Evolutionary conservation across 2,888 invertebrate species (phyloP).

Genomic region (Lumbricus terrestris): DNA sequence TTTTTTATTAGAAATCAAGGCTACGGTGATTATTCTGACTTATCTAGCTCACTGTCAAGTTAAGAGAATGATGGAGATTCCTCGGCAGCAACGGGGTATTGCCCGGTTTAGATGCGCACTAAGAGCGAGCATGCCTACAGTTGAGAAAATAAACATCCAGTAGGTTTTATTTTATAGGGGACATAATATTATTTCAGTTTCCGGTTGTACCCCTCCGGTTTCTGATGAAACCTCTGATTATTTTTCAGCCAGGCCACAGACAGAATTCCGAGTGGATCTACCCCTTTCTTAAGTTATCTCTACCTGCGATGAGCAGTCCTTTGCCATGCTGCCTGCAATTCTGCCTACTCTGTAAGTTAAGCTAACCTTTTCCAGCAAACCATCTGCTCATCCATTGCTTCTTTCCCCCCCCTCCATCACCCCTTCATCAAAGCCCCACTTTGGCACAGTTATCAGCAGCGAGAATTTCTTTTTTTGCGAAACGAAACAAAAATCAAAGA

Average conservation of each 20-base stretch:
- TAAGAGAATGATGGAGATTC: no score
- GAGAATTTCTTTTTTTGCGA: conserved; percentile 6
- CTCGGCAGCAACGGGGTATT: not conserved
- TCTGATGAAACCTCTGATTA: not conserved
- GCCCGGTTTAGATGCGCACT: not conserved
- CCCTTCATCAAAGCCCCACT: not conserved
- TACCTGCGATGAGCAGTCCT: not conserved
- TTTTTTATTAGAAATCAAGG: no score
- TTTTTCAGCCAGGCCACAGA: not conserved
- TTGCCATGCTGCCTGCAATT: not conserved
- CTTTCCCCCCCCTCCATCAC: no score
- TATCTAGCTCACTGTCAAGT: no score
- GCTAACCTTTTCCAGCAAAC: not conserved
- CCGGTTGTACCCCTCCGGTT: not conserved
- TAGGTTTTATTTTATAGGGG: not conserved
- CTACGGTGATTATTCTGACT: no score
- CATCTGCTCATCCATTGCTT: not conserved
- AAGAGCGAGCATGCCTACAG: not conserved
- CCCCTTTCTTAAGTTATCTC: not conserved
- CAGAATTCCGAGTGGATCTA: not conserved
- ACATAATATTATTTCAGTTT: not conserved
- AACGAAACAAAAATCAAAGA: conserved; percentile 6
- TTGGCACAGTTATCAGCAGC: not conserved
- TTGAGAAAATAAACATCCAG: not conserved
- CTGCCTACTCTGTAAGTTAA: not conserved